These are phyloP conservation scores for Apodemia zela DNA, from an alignment of 2,888 invertebrate species.

Conservation along the genomic window DNA sequence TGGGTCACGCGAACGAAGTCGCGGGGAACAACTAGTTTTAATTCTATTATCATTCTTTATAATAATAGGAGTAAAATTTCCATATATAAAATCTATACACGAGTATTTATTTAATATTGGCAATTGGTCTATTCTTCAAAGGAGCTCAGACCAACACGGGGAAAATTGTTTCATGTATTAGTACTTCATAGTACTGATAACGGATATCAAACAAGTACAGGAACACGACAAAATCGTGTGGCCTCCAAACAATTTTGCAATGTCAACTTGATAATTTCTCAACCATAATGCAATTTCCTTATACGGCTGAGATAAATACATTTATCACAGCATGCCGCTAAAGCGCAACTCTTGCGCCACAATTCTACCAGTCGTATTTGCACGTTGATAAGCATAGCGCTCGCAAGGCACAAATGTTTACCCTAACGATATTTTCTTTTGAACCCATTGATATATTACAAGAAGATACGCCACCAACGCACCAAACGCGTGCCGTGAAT, in stretches of 20 bases:
- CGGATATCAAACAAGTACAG: not conserved
- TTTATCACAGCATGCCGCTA: constrained; percentile 34
- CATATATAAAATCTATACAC: no score
- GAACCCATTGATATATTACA: no score
- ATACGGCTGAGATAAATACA: constrained; percentile 34
- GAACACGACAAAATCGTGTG: not conserved
- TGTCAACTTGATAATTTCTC: constrained; percentile 16
- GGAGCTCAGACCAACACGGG: no score
- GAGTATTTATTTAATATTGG: no score
- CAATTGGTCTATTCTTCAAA: no score
- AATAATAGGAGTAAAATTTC: no score
- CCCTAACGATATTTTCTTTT: constrained; percentile 68
- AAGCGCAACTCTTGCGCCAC: constrained; percentile 31
- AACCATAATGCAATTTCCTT: constrained; percentile 32
- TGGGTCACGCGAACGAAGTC: no score
- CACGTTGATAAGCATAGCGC: constrained; percentile 50
- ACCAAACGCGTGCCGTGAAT: no score
- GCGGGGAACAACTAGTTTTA: no score
- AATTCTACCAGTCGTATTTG: constrained; percentile 46
- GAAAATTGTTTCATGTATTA: no score
- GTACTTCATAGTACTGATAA: not conserved
- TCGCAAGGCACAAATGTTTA: constrained; percentile 67
- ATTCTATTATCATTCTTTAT: no score
- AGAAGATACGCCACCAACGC: no score
- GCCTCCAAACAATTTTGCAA: constrained; percentile 16